phyloP scores from a whole-genome alignment of 2,113 vertebrate species.

The Loxodonta africana region DNA sequence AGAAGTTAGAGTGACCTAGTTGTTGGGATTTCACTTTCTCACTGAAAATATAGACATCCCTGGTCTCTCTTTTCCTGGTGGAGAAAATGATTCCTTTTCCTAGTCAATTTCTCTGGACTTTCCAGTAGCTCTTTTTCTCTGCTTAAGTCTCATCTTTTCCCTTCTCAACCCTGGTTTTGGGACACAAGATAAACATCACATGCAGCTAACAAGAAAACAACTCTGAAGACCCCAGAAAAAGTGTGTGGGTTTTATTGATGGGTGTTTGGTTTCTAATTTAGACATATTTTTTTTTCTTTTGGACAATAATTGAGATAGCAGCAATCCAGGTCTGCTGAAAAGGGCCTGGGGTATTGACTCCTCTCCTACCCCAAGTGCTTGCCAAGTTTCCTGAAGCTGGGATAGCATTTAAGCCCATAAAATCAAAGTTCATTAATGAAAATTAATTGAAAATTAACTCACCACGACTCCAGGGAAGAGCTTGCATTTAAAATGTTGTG shows the following conservation, averaged over 20 bases:
- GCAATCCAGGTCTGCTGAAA: not conserved
- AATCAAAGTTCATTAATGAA: constrained; percentile 84
- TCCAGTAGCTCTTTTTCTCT: constrained; percentile 6
- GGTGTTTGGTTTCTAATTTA: constrained; percentile 10
- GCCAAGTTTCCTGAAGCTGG: constrained; percentile 74
- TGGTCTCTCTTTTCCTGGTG: not conserved
- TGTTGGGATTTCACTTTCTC: not conserved
- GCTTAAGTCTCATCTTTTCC: not conserved
- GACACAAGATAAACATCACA: not conserved
- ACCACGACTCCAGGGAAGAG: constrained; percentile 81
- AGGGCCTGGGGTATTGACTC: not conserved
- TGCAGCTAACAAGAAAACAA: constrained; percentile 30
- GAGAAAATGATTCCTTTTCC: constrained; percentile 8
- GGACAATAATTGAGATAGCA: constrained; percentile 16
- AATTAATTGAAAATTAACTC: constrained; percentile 87
- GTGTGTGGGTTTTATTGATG: not conserved
- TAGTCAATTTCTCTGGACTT: not conserved
- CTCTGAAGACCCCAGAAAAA: constrained; percentile 52
- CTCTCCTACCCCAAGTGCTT: constrained; percentile 4
- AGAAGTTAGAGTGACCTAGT: not conserved
- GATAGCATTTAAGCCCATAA: constrained; percentile 81
- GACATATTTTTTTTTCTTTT: constrained; percentile 28
- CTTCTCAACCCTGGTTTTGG: constrained; percentile 8
- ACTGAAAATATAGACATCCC: not conserved
- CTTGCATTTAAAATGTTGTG: constrained; percentile 81